Percentiles rank a stretch among this genome's conserved stretches.
phyloP scores from a whole-genome alignment of 2,888 invertebrate genomes.

The Hydroisotoma schaefferi region DNA sequence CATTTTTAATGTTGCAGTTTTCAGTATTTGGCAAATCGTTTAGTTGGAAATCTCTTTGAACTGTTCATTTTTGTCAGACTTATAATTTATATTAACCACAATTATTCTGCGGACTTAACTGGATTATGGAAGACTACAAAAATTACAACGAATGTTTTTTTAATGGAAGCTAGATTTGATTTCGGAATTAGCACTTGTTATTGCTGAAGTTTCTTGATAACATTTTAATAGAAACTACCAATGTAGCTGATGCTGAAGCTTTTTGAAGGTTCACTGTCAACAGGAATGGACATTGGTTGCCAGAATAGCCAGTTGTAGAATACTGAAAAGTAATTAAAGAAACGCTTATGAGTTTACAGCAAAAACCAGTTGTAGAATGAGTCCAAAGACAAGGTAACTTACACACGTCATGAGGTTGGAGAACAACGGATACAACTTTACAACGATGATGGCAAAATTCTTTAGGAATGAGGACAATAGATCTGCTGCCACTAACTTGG shows the following conservation, averaged over 20 bases:
- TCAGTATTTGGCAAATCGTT: too few relatives aligned
- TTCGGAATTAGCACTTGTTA: neutral
- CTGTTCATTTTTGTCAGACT: too few relatives aligned
- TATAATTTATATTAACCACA: too few relatives aligned
- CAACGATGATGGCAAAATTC: constrained; percentile 71
- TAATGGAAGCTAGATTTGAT: too few relatives aligned
- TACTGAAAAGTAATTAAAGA: constrained; percentile 59
- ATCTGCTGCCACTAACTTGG: constrained; percentile 68
- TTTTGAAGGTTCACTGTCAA: constrained; percentile 56
- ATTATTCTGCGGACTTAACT: too few relatives aligned
- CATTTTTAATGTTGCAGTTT: too few relatives aligned
- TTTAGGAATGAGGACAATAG: constrained; percentile 70
- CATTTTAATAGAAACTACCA: constrained; percentile 66
- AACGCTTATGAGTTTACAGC: constrained; percentile 10
- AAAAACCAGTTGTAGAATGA: constrained; percentile 20
- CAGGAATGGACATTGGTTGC: constrained; percentile 65
- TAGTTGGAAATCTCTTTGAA: too few relatives aligned
- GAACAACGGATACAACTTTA: constrained; percentile 65
- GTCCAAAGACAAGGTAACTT: constrained; percentile 55
- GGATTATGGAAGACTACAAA: too few relatives aligned
- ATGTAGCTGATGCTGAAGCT: constrained; percentile 63
- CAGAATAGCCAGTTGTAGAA: constrained; percentile 84
- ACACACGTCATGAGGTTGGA: constrained; percentile 71
- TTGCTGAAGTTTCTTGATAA: neutral
- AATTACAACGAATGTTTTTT: too few relatives aligned